These are phyloP conservation scores for Epizoanthus illoricatus DNA, from an alignment of 92 coral and sea anemone genomes.

Conservation along the genomic window DNA sequence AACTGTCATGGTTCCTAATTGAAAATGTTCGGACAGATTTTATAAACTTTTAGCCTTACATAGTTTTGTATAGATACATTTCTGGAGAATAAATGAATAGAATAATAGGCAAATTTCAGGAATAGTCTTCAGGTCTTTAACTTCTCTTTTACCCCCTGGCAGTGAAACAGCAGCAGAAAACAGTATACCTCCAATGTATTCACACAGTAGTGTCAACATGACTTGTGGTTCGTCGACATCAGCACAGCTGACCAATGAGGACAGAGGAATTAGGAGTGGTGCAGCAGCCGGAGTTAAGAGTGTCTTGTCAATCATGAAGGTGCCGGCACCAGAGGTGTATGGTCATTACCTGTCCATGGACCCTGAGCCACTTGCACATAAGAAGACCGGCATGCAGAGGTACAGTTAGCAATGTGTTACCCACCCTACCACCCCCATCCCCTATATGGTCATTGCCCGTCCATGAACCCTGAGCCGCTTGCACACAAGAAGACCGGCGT, in stretches of 20 bases:
- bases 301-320: conserved; percentile 73
- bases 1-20: no score
- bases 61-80: no score
- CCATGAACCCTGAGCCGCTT: conserved; percentile 83
- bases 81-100: no score
- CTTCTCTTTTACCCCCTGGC: neutral
- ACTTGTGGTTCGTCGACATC: conserved; percentile 50
- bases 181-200: neutral
- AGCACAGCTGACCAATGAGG: conserved; percentile 46
- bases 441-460: conserved; percentile 94
- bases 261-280: conserved; percentile 38
- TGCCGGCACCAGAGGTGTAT: conserved; percentile 79
- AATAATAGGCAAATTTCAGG: no score
- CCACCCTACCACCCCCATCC: no score
- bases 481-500: conserved; percentile 81
- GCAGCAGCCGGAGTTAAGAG: conserved; percentile 51
- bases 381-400: conserved; percentile 92
- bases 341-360: conserved; percentile 90
- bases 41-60: no score
- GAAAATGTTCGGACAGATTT: no score
- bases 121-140: neutral
- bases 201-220: conserved; percentile 28
- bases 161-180: conserved; percentile 3
- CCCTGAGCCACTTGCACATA: conserved; percentile 83
- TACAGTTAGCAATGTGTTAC: conserved; percentile 17